Percentiles rank a stretch among this genome's conserved stretches.
These are phyloP conservation scores for Drosophila tani DNA, from an alignment of 1,140 invertebrate genomes.

Conservation along the genomic window DNA sequence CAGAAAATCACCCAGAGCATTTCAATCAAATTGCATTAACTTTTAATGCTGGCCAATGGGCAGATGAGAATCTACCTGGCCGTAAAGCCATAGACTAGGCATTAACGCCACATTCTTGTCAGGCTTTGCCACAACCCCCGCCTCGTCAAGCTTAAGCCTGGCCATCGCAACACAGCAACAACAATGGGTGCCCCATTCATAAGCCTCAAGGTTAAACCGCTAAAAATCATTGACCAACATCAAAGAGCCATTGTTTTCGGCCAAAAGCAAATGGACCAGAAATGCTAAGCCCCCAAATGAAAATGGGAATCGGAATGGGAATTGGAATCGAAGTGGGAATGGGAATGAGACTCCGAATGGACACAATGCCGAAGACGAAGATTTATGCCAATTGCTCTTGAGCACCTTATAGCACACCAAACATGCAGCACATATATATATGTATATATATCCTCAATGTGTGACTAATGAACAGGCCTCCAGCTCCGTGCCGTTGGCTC, in stretches of 20 bases:
- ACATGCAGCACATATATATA: constrained; percentile 1
- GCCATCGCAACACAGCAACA: constrained; percentile 12
- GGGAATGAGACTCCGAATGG: constrained; percentile 20
- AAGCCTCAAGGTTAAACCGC: constrained; percentile 77
- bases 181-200: constrained; percentile 71
- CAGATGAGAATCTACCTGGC: constrained; percentile 44
- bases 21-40: constrained; percentile 69
- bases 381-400: constrained; percentile 77
- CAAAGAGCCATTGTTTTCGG: constrained; percentile 70
- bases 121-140: constrained; percentile 22
- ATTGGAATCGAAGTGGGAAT: constrained; percentile 47
- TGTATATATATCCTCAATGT: constrained; percentile 34
- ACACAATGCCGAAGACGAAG: constrained; percentile 54
- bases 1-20: constrained; percentile 8
- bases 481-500: not conserved
- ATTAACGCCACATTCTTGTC: constrained; percentile 55
- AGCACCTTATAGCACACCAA: constrained; percentile 58
- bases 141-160: not conserved
- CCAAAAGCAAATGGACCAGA: constrained; percentile 56
- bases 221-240: constrained; percentile 82
- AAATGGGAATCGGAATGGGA: constrained; percentile 27
- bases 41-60: constrained; percentile 47
- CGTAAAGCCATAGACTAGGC: constrained; percentile 32
- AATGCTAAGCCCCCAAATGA: constrained; percentile 49
- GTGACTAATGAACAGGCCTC: constrained; percentile 73